Conservation (phyloP, 2,797 vertebrate species). For the Buphagus erythrorhynchus region DNA sequence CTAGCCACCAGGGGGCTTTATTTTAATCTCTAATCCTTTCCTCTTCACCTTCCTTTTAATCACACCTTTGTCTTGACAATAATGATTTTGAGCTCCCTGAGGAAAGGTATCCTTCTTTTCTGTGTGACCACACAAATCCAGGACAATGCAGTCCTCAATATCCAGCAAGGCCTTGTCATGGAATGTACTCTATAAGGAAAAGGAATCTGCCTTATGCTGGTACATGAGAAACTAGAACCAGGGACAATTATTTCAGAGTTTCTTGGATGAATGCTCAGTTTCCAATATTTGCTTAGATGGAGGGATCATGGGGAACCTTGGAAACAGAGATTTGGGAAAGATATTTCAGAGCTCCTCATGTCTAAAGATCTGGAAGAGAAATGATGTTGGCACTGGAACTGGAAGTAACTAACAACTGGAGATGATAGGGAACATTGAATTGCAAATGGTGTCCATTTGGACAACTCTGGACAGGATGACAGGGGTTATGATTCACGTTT, state of each 20-base stretch:
- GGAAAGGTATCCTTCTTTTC: neutral
- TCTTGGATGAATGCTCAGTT: neutral
- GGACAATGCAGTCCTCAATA: neutral
- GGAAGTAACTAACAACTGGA: neutral
- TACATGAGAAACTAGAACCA: neutral
- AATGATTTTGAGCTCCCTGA: neutral
- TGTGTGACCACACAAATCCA: neutral
- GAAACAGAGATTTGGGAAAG: neutral
- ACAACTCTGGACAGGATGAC: neutral
- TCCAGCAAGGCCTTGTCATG: neutral
- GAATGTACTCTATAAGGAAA: neutral
- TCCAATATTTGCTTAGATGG: neutral
- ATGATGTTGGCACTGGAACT: neutral
- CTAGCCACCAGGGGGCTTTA: neutral
- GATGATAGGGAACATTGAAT: neutral
- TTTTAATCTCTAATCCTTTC: neutral
- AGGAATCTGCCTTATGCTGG: neutral
- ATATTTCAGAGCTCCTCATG: neutral
- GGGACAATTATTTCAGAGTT: neutral
- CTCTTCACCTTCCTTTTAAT: neutral
- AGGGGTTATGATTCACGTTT: neutral
- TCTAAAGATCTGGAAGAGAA: neutral
- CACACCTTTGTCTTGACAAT: neutral
- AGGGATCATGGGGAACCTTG: neutral
- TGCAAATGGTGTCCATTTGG: neutral